Evolutionary conservation across 30 jellyfish, hydroid and myxozoan species (phyloP), one percentile per base, ranked within the genome.

Genomic region (Aurelia coerulea): DNA sequence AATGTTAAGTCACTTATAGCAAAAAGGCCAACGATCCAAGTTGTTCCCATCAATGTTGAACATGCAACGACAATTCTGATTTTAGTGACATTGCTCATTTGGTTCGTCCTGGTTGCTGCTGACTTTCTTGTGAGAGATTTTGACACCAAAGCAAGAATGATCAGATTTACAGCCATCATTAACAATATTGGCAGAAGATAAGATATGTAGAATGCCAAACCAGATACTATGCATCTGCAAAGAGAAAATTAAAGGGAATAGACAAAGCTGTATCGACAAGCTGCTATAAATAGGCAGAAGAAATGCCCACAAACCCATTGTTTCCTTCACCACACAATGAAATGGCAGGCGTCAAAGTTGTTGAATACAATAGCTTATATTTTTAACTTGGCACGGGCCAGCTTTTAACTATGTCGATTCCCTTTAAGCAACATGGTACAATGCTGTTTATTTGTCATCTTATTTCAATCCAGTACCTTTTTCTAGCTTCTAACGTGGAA

Each of bases 11-110:
- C 70, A 13, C 65, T 74, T n/a, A 81, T 32, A 15, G 91, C 80
- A 68, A 81, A 66, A 8, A 81, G 65, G 10, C 91, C 91, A 37
- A 81, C 18, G 23, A 56, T 81, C 91, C 91, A 81, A 10, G 91
- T 68, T 5, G 58, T 18, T 29, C 91, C 91, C 64, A 81, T 31
- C 32, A 81, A 39, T 7, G 62, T n/a, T n/a, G 91, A 67, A 68
- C 84, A 81, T 58, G 65, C 91, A 19, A 68, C 49, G 18, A 83
- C 60, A 32, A 81, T 81, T 46, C 91, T 83, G 32, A 56, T 63
- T 68, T 81, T 81, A 32, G 91, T 19, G 23, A 29, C n/a, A 17
- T 65, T 65, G 33, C 51, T 65, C 76, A 65, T 65, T 23, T 50
- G 37, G 42, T 68, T 67, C 4, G 67, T 68, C 34, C 10, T 66